Base-by-base conservation (phyloP, 1,140 invertebrate genomes). In the Calosoma granatense region DNA sequence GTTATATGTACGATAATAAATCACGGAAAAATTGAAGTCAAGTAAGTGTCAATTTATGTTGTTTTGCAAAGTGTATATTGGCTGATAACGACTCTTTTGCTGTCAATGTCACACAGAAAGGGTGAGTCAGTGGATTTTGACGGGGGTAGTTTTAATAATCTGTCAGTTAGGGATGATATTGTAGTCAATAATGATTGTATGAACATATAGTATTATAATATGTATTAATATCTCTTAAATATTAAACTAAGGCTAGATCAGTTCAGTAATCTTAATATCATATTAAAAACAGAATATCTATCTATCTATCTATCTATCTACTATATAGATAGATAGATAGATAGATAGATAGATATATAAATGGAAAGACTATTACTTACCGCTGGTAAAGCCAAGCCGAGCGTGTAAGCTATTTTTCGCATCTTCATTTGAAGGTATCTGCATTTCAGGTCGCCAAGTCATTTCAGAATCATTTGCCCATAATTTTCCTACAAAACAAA, bases 401-500 rank as follows among this genome's bases (percentile, higher is more conserved):
- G 68, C 64, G 55, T 72, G 70, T 4, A 74, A 62, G 4, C 6
- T 6, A 11, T 67, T 59, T 65, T 74, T 74, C 1, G 67, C 65
- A 51, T 74, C 71, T 57, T 71, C 65, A 21, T 61, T 60, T 4
- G 69, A 64, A 47, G 69, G 65, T 51, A 68, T 55, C 55, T 66
- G 67, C 57, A 70, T 64, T 51, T 71, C 70, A 41, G 59, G 59
- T 62, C 71, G 60, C 72, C 72, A 74, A 23, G 67, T 62, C 59
- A 72, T 69, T 51, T 73, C 71, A 17, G 68, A 62, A 47, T 71
- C 70, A 54, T 68, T 72, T 56, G 72, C 43, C 72, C 72, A 74
- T 63, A 72, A 63, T 67, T 72, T 72, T 56, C 70, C 72, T 74
- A 66, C 19, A 68, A 70, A 66, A 61, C 57, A 62, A n/a, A n/a